A percentile compares a stretch with the other conserved stretches of the same genome.
Conservation (phyloP, 2,797 vertebrate genomes). For the Masticophis lateralis region DNA sequence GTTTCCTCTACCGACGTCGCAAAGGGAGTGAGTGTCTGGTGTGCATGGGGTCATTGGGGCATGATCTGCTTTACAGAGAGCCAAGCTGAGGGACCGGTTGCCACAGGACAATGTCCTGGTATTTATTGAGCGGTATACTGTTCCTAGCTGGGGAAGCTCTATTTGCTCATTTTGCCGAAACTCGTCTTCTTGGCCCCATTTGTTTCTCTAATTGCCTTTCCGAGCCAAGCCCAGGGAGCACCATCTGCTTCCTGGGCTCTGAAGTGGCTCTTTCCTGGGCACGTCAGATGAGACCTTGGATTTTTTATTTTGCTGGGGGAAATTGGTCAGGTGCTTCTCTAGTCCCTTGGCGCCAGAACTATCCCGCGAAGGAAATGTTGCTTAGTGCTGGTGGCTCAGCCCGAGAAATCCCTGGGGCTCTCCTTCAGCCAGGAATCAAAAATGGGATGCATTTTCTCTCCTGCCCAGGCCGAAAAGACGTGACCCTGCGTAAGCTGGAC, state of each 20-base stretch:
- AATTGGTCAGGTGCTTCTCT: not conserved
- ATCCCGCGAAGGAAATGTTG: rapidly evolving
- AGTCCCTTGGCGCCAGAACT: not conserved
- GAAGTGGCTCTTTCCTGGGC: not conserved
- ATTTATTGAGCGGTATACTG: not conserved
- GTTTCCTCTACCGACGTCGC: slow-evolving; percentile 90
- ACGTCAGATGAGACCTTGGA: not conserved
- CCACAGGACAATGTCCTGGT: not conserved
- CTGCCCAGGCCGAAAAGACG: slow-evolving; percentile 85
- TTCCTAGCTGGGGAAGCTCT: not conserved
- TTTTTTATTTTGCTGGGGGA: not conserved
- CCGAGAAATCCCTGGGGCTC: not conserved
- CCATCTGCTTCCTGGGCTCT: not conserved
- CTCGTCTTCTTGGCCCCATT: not conserved
- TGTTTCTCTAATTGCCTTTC: not conserved
- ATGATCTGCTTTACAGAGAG: not conserved
- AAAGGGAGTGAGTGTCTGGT: slow-evolving; percentile 87
- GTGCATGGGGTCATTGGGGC: not conserved
- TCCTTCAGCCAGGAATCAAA: not conserved
- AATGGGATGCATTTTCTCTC: not conserved
- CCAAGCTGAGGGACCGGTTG: not conserved
- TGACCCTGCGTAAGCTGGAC: slow-evolving; percentile 90
- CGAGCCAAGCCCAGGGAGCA: not conserved
- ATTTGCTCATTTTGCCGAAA: not conserved
- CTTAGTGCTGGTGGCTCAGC: not conserved